Evolutionary conservation across 92 coral and sea anemone genomes (phyloP), one percentile per base, ranked within the genome.

Genomic region (Phymanthus crucifer): DNA sequence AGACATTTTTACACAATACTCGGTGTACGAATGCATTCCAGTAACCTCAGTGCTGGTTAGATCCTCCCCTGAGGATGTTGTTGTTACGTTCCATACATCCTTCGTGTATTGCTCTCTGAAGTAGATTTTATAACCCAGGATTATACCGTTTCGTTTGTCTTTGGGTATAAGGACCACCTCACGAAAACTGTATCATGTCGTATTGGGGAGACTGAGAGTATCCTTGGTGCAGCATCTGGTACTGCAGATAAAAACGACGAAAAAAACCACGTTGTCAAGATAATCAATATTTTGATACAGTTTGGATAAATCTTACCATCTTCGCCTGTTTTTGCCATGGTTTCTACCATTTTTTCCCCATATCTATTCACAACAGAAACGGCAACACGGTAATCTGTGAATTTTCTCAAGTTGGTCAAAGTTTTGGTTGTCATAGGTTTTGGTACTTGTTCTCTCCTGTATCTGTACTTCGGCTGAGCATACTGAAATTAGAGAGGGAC

Each of bases 191-290:
- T 50, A 32, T 37, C 57, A 32, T 74, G 24, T 27, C 66, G 31
- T 61, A 37, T 1, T 74, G 78, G 78, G 21, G 40, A 27, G 66
- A 64, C 43, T 17, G 23, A n/a, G 21, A 32, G 48, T 74, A 74
- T 74, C n/a, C 32, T 33, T n/a, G 78, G 78, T 32, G 70, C 71
- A 54, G 84, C 76, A 80, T 56, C 76, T 31, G 70, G 77, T 26
- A 80, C 83, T 78, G 48, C 18, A 43, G 48, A 11, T 2, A 43
- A 43, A 43, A 43, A 43, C 0, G 48, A 43, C 48, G 16, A 6
- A 43, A 43, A 43, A 43, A 43, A 17, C 11, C 48, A 43, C 48
- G 14, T 11, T 3, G 48, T 14, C 14, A 54, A 54, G 3, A 54
- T 21, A 54, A 19, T 19, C 26, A 23, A 5, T 54, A 54, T 19